phyloP scores from a whole-genome alignment of 2,113 vertebrate genomes.

The Entomyzon cyanotis region DNA sequence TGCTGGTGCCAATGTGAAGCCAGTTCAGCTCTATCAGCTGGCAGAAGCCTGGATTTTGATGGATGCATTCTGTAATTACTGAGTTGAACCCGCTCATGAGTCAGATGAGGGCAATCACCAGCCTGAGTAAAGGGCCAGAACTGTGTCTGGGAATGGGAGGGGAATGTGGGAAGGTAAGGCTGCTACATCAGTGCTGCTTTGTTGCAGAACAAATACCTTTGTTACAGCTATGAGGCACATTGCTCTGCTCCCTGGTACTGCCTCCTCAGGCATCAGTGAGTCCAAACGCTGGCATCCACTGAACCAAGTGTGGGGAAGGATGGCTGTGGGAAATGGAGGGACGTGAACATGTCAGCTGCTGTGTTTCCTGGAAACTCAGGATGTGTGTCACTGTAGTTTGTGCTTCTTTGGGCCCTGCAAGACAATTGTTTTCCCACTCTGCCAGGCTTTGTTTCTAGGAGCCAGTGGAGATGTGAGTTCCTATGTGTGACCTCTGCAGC shows the following conservation, averaged over 20 bases:
- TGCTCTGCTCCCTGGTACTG: rapidly evolving
- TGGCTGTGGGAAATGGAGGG: neutral
- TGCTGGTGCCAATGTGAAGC: neutral
- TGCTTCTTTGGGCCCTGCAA: neutral
- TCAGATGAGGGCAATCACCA: neutral
- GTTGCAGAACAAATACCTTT: neutral
- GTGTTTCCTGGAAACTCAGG: neutral
- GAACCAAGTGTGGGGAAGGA: neutral
- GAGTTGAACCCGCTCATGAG: rapidly evolving
- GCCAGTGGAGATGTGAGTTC: neutral
- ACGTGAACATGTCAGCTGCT: neutral
- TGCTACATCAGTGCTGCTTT: neutral
- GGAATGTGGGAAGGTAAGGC: neutral
- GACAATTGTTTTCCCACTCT: neutral
- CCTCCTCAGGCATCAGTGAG: neutral
- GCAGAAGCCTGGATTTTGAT: neutral
- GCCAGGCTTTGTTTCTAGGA: neutral
- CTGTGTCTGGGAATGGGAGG: neutral
- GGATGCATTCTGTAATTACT: neutral
- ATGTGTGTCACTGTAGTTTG: neutral
- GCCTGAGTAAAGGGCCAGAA: neutral
- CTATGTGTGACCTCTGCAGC: neutral
- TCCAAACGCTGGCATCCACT: neutral
- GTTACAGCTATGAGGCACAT: neutral
- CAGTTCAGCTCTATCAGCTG: neutral